These are phyloP conservation scores for Agrochola circellaris DNA, from an alignment of 2,888 invertebrate genomes.

Conservation along the genomic window DNA sequence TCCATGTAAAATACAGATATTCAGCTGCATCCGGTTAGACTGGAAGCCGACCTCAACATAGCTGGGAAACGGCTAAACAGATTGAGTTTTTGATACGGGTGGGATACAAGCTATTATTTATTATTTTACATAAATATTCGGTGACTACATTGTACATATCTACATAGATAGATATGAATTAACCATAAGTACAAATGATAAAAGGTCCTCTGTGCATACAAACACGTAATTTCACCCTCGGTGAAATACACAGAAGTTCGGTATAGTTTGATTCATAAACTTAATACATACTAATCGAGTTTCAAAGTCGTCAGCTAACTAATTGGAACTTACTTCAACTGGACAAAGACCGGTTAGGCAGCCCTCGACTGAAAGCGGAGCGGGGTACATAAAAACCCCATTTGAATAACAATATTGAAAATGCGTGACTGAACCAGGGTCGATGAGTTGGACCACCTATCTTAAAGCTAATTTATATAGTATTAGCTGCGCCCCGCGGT, in stretches of 20 bases:
- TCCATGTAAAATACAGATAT: too few relatives aligned
- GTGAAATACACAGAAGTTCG: slow-evolving; percentile 17
- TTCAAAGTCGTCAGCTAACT: slow-evolving; percentile 48
- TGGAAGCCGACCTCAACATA: too few relatives aligned
- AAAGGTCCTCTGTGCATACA: not conserved
- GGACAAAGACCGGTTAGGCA: slow-evolving; percentile 39
- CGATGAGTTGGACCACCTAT: not conserved
- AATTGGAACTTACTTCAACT: slow-evolving; percentile 41
- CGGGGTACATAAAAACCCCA: not conserved
- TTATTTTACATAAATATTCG: not conserved
- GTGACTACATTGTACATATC: not conserved
- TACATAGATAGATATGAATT: too few relatives aligned
- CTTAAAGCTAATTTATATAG: not conserved
- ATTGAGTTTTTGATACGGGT: not conserved
- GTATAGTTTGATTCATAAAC: slow-evolving; percentile 49
- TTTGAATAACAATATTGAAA: not conserved
- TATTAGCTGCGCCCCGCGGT: too few relatives aligned
- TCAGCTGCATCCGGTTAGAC: too few relatives aligned
- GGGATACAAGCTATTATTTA: not conserved
- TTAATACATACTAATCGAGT: slow-evolving; percentile 60
- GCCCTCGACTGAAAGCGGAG: not conserved
- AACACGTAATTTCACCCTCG: not conserved
- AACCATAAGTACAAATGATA: not conserved
- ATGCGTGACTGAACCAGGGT: not conserved
- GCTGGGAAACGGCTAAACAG: too few relatives aligned